Evolutionary conservation across 1,140 invertebrate species (phyloP).

Genomic region (Chymomyza costata): DNA sequence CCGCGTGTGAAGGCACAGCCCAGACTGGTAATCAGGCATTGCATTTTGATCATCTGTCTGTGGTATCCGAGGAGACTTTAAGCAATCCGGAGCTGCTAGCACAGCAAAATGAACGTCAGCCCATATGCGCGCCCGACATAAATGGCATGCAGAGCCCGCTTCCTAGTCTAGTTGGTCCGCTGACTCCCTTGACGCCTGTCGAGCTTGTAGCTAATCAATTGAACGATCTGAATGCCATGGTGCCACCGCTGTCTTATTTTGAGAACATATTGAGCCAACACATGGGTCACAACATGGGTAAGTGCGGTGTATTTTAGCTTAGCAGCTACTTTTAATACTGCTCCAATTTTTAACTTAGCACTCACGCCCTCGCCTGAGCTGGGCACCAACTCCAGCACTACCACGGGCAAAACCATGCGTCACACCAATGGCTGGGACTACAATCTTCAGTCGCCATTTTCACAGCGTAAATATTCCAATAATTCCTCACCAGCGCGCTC

Average conservation of each 20-base stretch:
- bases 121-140: slow-evolving; percentile 40
- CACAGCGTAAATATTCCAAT: slow-evolving; percentile 60
- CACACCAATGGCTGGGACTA: slow-evolving; percentile 74
- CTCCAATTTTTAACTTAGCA: slow-evolving; percentile 7
- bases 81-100: slow-evolving; percentile 76
- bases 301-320: slow-evolving; percentile 1
- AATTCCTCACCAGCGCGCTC: slow-evolving; percentile 37
- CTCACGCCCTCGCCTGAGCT: slow-evolving; percentile 53
- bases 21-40: slow-evolving; percentile 75
- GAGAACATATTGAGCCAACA: slow-evolving; percentile 69
- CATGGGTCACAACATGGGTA: slow-evolving; percentile 45
- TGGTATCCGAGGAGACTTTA: slow-evolving; percentile 83
- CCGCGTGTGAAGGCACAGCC: slow-evolving; percentile 71
- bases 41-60: slow-evolving; percentile 84
- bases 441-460: slow-evolving; percentile 65
- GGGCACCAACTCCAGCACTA: slow-evolving; percentile 57
- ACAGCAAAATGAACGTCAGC: slow-evolving; percentile 47
- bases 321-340: not conserved
- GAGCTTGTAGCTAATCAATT: slow-evolving; percentile 69
- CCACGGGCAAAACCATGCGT: slow-evolving; percentile 55
- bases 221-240: slow-evolving; percentile 63
- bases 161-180: slow-evolving; percentile 57
- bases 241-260: slow-evolving; percentile 71
- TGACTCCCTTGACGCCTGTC: slow-evolving; percentile 65
- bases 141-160: slow-evolving; percentile 63